Evolutionary conservation across 1,140 invertebrate genomes (phyloP).

Genomic region (Apocrypta bakeri): DNA sequence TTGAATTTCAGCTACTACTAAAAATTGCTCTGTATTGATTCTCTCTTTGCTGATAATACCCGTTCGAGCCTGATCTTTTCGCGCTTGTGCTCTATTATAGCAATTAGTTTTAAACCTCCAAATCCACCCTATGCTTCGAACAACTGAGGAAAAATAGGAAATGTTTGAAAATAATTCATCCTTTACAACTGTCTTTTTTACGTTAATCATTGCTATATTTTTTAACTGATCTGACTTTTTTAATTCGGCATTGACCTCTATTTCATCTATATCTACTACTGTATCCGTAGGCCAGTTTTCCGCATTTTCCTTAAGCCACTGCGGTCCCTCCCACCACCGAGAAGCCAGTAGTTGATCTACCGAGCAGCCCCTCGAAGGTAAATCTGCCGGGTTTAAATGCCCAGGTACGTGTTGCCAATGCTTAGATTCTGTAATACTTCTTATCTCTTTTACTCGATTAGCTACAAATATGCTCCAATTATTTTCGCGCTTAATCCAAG

Average conservation of each 20-base stretch:
- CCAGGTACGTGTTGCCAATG: background rate
- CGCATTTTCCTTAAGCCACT: slow-evolving; percentile 21
- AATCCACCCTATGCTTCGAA: background rate
- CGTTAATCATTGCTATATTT: background rate
- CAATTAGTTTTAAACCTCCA: background rate
- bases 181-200: too few species aligned
- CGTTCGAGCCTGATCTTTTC: background rate
- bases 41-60: too few species aligned
- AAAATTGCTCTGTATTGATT: too few species aligned
- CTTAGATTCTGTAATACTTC: background rate
- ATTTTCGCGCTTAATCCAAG: background rate
- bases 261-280: too few species aligned
- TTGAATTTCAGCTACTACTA: background rate
- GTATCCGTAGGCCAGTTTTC: slow-evolving; percentile 20
- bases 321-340: slow-evolving; percentile 53
- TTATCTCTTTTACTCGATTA: slow-evolving; percentile 24
- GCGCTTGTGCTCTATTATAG: background rate
- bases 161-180: background rate
- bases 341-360: slow-evolving; percentile 12
- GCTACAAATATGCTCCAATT: slow-evolving; percentile 50
- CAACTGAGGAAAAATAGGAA: background rate
- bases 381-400: slow-evolving; percentile 62
- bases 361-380: slow-evolving; percentile 55
- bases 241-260: background rate
- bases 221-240: background rate